Percentiles rank a stretch among this genome's conserved stretches.
These are phyloP conservation scores for Lithosia quadra DNA, from an alignment of 2,888 invertebrate species.

Conservation along the genomic window DNA sequence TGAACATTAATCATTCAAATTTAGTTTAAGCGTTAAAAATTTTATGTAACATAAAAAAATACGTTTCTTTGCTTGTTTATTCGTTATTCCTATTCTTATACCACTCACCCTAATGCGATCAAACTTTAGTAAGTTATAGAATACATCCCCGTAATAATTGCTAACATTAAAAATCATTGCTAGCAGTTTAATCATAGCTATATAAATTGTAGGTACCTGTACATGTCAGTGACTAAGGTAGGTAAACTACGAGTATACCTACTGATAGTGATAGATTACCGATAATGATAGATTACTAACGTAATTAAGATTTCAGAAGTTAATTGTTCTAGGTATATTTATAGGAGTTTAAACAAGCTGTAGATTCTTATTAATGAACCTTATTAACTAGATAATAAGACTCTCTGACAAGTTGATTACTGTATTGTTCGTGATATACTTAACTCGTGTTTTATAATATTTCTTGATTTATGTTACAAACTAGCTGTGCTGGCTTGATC, in stretches of 20 bases:
- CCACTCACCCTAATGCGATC: too few species aligned
- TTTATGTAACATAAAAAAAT: too few species aligned
- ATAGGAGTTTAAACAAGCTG: not conserved
- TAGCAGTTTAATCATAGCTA: not conserved
- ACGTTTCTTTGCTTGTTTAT: too few species aligned
- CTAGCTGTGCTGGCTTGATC: too few species aligned
- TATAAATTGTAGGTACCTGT: conserved; percentile 1
- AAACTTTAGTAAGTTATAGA: too few species aligned
- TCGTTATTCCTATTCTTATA: too few species aligned
- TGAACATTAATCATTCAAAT: too few species aligned
- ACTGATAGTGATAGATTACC: too few species aligned
- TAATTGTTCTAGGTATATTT: not conserved
- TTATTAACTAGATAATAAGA: not conserved
- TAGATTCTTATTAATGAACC: too few species aligned
- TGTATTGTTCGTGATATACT: not conserved
- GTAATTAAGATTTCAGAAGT: not conserved
- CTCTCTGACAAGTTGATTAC: not conserved
- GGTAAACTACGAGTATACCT: not conserved
- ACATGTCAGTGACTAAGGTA: not conserved
- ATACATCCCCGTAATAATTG: not conserved
- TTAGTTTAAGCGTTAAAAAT: too few species aligned
- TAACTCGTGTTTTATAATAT: not conserved
- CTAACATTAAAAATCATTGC: not conserved
- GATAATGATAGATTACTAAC: too few species aligned
- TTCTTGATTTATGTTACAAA: too few species aligned